Base-by-base conservation (phyloP, 2,797 vertebrate species). In the Tinamus major region DNA sequence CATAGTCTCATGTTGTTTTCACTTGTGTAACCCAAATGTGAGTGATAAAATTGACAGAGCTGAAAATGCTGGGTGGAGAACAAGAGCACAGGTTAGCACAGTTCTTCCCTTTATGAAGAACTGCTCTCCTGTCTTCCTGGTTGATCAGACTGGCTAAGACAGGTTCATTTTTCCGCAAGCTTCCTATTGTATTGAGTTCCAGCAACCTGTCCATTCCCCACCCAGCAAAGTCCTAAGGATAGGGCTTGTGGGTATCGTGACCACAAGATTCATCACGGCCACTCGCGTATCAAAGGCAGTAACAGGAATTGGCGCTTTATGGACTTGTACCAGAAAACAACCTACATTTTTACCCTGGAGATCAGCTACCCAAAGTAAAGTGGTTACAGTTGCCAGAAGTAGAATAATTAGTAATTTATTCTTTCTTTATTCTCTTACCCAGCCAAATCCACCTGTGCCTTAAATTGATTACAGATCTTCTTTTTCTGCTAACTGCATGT, bases 231-330 rank as follows among this genome's bases (percentile, higher is more conserved):
- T 56, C 8, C 42, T 51, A 7, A 83, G 33, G 44, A 64, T 33
- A 77, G 39, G n/a, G 42, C n/a, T 27, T 42, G 33, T 10, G 49
- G 46, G 21, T 35, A n/a, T 29, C 51, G 0, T 13, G n/a, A 19
- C 2, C 1, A 1, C 9, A 8, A 51, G 42, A 33, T 24, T 79
- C 46, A 62, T 42, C 13, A 69, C 23, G n/a, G 59, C 27, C 1
- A 0, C 19, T 63, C 12, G 31, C 0, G 0, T 13, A 37, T 8
- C 58, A 79, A 41, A 68, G 6, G n/a, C 4, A 26, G 59, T 21
- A 59, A 20, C 11, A 55, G 19, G n/a, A 24, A 37, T 10, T 5
- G 33, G 20, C 9, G 65, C 24, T 77, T 68, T 29, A 21, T 70
- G 58, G 49, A 21, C 19, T 39, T 9, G 7, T 29, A 14, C 24